phyloP scores from a whole-genome alignment of 2,797 vertebrate genomes.

The Saxicola maurus region DNA sequence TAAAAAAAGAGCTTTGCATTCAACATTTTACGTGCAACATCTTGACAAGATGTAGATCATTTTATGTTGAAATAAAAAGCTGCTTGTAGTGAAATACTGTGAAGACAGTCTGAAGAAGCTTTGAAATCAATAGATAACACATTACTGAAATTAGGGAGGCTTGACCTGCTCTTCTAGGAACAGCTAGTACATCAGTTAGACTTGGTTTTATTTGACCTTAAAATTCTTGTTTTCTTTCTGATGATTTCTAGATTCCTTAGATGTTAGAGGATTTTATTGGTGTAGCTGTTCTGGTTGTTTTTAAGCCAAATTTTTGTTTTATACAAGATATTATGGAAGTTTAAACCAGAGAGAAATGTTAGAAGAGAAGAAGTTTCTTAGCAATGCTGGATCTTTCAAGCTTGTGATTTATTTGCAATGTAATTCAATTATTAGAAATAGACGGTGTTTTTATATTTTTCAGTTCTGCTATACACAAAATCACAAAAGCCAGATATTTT shows the following conservation, averaged over 20 bases:
- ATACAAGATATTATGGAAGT: background rate
- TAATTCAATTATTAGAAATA: conserved; percentile 72
- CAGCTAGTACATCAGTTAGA: background rate
- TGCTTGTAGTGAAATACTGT: conserved; percentile 33
- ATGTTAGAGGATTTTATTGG: background rate
- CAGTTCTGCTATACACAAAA: conserved; percentile 51
- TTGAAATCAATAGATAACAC: conserved; percentile 60
- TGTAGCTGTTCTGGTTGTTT: background rate
- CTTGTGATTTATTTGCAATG: conserved; percentile 58
- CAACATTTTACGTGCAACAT: conserved; percentile 40
- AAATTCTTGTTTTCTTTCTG: background rate
- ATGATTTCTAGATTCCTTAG: background rate
- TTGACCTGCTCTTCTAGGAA: conserved; percentile 5
- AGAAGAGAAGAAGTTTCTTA: background rate
- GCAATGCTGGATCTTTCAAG: background rate
- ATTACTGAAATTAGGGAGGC: conserved; percentile 52
- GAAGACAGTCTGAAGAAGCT: conserved; percentile 25
- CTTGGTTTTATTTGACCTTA: conserved; percentile 2
- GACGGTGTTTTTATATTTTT: conserved; percentile 62
- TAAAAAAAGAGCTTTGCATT: conserved; percentile 60
- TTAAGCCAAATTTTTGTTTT: conserved; percentile 3
- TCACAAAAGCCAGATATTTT: conserved; percentile 62
- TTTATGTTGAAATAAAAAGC: conserved; percentile 58
- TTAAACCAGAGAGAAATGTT: conserved; percentile 3
- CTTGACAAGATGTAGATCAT: conserved; percentile 52